Percentiles rank a stretch among this genome's conserved stretches.
phyloP scores from a whole-genome alignment of 2,797 vertebrate genomes.

The Zalophus californianus region DNA sequence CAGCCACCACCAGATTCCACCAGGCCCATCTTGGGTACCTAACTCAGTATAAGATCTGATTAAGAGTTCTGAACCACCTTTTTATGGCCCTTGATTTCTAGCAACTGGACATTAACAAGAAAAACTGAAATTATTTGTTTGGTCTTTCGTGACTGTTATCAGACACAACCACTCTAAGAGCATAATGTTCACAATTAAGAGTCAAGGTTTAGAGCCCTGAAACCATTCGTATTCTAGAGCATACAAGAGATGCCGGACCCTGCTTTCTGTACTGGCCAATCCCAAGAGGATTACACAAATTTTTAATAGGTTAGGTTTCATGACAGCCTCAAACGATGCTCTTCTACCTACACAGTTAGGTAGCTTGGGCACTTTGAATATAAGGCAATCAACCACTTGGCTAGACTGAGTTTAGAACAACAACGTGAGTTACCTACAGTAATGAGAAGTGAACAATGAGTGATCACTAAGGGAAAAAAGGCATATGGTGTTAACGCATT shows the following conservation, averaged over 20 bases:
- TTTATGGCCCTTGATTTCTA: conserved; percentile 28
- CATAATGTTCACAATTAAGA: not conserved
- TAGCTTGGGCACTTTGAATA: conserved; percentile 13
- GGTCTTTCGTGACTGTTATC: not conserved
- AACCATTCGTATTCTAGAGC: conserved; percentile 6
- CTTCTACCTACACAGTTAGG: not conserved
- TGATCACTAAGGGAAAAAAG: not conserved
- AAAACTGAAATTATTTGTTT: conserved; percentile 27
- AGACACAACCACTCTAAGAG: conserved; percentile 9
- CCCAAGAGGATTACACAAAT: not conserved
- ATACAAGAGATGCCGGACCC: not conserved
- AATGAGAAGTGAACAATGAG: conserved; percentile 2
- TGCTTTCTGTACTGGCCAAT: conserved; percentile 49
- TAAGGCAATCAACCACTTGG: not conserved
- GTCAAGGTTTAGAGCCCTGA: conserved; percentile 32
- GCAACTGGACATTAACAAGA: not conserved
- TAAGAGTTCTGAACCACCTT: not conserved
- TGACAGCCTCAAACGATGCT: conserved; percentile 25
- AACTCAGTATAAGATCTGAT: not conserved
- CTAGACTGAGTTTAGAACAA: not conserved
- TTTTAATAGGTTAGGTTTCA: conserved; percentile 22
- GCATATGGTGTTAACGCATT: not conserved
- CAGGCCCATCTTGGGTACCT: not conserved
- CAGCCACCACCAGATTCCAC: conserved; percentile 27
- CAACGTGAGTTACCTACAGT: not conserved